A percentile compares a stretch with the other conserved stretches of the same genome.
Evolutionary conservation across 2,797 vertebrate species (phyloP).

Genomic region (Eospalax fontanierii): DNA sequence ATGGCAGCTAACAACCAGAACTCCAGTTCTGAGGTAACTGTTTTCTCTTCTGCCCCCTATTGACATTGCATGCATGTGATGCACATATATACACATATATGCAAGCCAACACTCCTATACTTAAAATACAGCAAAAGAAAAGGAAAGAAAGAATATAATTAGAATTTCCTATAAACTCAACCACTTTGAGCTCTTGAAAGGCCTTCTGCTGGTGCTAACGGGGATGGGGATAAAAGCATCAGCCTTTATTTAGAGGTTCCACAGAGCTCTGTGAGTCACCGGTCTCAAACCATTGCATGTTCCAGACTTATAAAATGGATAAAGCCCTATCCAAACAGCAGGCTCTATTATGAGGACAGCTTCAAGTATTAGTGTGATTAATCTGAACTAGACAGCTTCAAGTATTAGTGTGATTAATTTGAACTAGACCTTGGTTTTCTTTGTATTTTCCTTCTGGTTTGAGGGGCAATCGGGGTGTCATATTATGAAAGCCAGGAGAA

Average conservation of each 20-base stretch:
- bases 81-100: no score
- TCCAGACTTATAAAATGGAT: background rate
- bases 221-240: background rate
- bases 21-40: no score
- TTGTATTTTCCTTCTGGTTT: background rate
- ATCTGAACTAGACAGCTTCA: background rate
- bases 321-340: background rate
- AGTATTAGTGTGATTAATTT: background rate
- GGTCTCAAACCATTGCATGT: background rate
- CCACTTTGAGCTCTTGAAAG: background rate
- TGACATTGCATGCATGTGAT: background rate
- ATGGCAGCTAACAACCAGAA: background rate
- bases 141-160: background rate
- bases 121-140: no score
- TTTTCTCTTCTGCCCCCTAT: background rate
- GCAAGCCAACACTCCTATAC: no score
- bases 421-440: background rate
- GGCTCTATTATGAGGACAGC: background rate
- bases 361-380: background rate
- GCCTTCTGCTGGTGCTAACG: background rate
- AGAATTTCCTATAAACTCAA: background rate
- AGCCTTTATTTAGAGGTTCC: background rate
- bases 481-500: background rate
- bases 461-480: background rate
- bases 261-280: background rate